These are phyloP conservation scores for Antheraea mylitta DNA, from an alignment of 1,140 invertebrate species.

Conservation along the genomic window DNA sequence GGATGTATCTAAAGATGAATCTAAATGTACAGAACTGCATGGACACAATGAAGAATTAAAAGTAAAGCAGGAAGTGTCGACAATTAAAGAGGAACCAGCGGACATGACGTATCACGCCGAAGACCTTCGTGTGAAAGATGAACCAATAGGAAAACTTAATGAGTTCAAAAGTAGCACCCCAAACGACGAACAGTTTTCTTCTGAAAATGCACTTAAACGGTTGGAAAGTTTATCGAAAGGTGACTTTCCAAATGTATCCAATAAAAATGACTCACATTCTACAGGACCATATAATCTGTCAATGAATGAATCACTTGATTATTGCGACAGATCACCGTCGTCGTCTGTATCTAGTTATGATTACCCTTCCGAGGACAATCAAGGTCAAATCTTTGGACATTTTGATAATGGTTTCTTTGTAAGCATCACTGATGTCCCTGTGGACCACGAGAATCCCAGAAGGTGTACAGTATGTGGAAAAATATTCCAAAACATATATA, in stretches of 20 bases:
- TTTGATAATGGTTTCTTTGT: slow-evolving; percentile 87
- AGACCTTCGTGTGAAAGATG: slow-evolving; percentile 61
- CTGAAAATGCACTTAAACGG: slow-evolving; percentile 86
- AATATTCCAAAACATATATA: slow-evolving; percentile 96
- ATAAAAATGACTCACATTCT: slow-evolving; percentile 48
- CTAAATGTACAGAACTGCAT: background rate
- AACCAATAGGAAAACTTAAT: slow-evolving; percentile 40
- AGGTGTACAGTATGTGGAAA: slow-evolving; percentile 95
- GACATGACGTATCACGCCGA: slow-evolving; percentile 45
- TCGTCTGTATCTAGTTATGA: slow-evolving; percentile 81
- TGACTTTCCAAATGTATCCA: slow-evolving; percentile 81
- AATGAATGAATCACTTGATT: slow-evolving; percentile 69
- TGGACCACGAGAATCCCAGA: slow-evolving; percentile 87
- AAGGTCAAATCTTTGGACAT: slow-evolving; percentile 83
- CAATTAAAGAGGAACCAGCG: slow-evolving; percentile 49
- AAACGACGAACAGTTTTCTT: slow-evolving; percentile 54
- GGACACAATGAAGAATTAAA: slow-evolving; percentile 25
- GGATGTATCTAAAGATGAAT: slow-evolving; percentile 27
- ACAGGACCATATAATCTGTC: slow-evolving; percentile 58
- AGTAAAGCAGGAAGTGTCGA: slow-evolving; percentile 47
- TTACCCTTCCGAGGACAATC: slow-evolving; percentile 78
- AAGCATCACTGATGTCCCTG: slow-evolving; percentile 88
- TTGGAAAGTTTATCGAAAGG: slow-evolving; percentile 90
- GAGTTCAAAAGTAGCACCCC: slow-evolving; percentile 28
- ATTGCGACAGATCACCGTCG: slow-evolving; percentile 79